These are phyloP conservation scores for Capitulum mitella DNA, from an alignment of 2,888 invertebrate species.

Conservation along the genomic window DNA sequence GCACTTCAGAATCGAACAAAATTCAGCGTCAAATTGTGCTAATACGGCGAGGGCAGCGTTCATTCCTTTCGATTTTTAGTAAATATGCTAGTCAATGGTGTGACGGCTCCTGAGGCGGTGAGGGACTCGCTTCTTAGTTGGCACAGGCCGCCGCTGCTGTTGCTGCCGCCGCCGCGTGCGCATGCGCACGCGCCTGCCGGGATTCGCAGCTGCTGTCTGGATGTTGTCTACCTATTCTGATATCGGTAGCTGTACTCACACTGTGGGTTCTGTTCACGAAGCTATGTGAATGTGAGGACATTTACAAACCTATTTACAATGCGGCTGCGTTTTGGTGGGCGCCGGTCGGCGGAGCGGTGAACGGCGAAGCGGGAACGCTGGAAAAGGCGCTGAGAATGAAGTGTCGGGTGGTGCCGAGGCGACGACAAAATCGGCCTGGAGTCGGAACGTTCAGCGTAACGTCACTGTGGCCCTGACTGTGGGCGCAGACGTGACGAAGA, in stretches of 20 bases:
- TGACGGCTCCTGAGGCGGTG: neutral
- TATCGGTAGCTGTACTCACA: conserved; percentile 23
- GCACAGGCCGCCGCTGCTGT: neutral
- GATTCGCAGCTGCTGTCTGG: neutral
- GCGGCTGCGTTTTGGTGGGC: neutral
- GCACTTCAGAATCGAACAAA: conserved; percentile 5
- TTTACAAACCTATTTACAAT: conserved; percentile 23
- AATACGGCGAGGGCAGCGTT: neutral
- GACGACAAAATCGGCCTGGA: too few species aligned
- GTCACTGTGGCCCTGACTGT: too few species aligned
- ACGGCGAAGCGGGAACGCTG: neutral
- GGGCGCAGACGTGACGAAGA: too few species aligned
- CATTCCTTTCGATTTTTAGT: conserved; percentile 25
- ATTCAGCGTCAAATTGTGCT: conserved; percentile 23
- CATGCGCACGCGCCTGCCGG: neutral
- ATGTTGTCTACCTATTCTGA: conserved; percentile 24
- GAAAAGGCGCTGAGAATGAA: too few species aligned
- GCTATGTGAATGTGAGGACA: conserved; percentile 19
- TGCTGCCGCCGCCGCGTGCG: neutral
- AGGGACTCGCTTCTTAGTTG: neutral
- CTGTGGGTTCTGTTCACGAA: conserved; percentile 12
- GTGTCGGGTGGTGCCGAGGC: too few species aligned
- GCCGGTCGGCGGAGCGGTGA: neutral
- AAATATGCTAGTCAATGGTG: conserved; percentile 19
- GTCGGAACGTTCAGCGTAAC: too few species aligned